Evolutionary conservation across 2,113 vertebrate species (phyloP), one percentile per base, ranked within the genome.

Genomic region (Sturnus vulgaris): DNA sequence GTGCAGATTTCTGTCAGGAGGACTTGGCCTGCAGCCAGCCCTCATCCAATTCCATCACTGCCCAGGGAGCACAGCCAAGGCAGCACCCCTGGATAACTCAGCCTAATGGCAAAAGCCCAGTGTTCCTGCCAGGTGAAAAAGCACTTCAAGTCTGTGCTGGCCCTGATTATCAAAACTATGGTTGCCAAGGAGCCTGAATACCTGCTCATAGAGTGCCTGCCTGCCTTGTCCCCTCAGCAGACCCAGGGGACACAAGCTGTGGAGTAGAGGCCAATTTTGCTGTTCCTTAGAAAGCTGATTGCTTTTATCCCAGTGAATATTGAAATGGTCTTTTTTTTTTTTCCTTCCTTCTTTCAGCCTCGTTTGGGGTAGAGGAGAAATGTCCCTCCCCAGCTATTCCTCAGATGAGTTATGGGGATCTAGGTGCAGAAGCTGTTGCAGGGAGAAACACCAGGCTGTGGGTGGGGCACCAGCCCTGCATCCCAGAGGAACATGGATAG

Each of bases 181-280:
- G 79, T 96, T 96, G 79, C 92, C 82, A 93, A 86, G 92, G 93
- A 86, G 31, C 44, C 85, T 4, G 6, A 85, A 92, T 91, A 92
- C 64, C 60, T 90, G 82, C 49, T 95, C 12, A 2, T 3, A 50
- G 59, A 85, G 37, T 24, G 53, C 40, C 59, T 81, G 47, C 65
- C 37, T 92, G 50, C 39, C 50, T 35, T 9, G 20, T 63, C 28
- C 44, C 23, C 82, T 42, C 28, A 39, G 56, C 64, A 66, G 55
- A 66, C 17, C 35, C 30, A 28, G 47, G 42, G 59, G 17, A 46
- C 9, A 24, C 11, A 27, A 5, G 5, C 35, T 2, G 1, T 31
- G 46, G 87, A 92, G 55, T 55, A 53, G 66, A 91, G 35, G 33
- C 71, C 15, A 60, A 64, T 95, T 78, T 61, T 56, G 27, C 76